Conservation (phyloP, 2,888 invertebrate genomes). For the Cistogaster globosa region DNA sequence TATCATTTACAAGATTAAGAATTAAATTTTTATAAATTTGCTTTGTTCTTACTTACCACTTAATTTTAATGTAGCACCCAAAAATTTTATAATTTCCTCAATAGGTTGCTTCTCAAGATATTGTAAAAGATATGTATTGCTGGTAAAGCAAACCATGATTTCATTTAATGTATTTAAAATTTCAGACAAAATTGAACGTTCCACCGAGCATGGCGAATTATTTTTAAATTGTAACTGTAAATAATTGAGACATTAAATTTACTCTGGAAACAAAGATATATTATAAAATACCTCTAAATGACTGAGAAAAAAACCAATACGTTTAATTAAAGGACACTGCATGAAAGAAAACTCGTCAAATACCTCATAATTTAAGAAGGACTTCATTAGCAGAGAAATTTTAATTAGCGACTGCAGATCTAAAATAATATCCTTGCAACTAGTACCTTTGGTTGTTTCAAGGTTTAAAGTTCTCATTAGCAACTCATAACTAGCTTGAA, state of each 20-base stretch:
- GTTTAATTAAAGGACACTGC: conserved; percentile 79
- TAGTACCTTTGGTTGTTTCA: conserved; percentile 73
- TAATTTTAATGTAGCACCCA: conserved; percentile 73
- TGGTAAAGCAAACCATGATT: conserved; percentile 75
- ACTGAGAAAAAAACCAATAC: conserved; percentile 79
- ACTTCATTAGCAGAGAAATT: conserved; percentile 75
- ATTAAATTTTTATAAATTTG: too few species aligned
- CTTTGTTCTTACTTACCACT: conserved; percentile 73
- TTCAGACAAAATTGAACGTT: conserved; percentile 75
- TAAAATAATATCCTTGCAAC: conserved; percentile 72
- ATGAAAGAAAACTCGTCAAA: conserved; percentile 73
- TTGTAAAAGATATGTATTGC: conserved; percentile 72
- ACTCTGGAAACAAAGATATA: neutral
- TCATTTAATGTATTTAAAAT: conserved; percentile 75
- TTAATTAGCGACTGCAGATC: conserved; percentile 76
- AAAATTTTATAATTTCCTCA: conserved; percentile 78
- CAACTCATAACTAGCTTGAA: conserved; percentile 78
- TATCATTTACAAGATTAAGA: too few species aligned
- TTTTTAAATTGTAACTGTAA: conserved; percentile 78
- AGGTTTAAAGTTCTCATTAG: conserved; percentile 79
- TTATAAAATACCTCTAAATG: conserved; percentile 77
- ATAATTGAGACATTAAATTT: neutral
- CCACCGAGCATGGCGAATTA: conserved; percentile 69
- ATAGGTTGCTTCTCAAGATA: conserved; percentile 78
- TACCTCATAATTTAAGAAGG: conserved; percentile 77